phyloP scores from a whole-genome alignment of 64 coral and sea anemone genomes.

The Astreopora myriophthalma region DNA sequence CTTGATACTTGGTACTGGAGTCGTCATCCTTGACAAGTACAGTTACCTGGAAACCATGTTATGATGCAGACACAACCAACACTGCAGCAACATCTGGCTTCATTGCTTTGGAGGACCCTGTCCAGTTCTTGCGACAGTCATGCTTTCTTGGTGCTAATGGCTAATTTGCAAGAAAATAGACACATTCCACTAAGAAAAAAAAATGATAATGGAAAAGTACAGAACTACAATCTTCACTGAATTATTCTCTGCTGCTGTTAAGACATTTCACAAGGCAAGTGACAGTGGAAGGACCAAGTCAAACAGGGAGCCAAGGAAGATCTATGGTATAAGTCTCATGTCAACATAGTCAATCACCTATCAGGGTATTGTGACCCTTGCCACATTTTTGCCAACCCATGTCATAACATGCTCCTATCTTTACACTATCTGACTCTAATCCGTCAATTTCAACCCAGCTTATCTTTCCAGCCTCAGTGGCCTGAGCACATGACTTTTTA shows the following conservation, averaged over 20 bases:
- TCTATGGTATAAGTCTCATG: neutral
- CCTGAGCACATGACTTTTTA: neutral
- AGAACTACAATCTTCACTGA: neutral
- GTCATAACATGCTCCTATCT: constrained; percentile 24
- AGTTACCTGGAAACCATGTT: neutral
- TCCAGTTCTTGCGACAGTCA: constrained; percentile 68
- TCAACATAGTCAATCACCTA: neutral
- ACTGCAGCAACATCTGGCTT: constrained; percentile 42
- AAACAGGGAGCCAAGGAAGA: too few species aligned
- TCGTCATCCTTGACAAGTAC: constrained; percentile 62
- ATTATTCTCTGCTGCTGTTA: too few species aligned
- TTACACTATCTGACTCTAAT: neutral
- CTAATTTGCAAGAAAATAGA: constrained; percentile 10
- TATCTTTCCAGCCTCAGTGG: neutral
- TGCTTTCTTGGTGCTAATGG: constrained; percentile 11
- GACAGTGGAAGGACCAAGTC: too few species aligned
- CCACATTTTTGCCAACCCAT: constrained; percentile 45
- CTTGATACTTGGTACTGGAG: constrained; percentile 32
- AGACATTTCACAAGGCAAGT: too few species aligned
- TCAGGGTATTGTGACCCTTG: constrained; percentile 38
- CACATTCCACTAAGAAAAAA: too few species aligned
- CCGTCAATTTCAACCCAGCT: neutral
- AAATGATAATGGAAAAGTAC: neutral
- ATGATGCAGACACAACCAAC: neutral
- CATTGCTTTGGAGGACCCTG: constrained; percentile 48